Base-by-base conservation (phyloP, 2,113 vertebrate species). In the Zosterops borbonicus region DNA sequence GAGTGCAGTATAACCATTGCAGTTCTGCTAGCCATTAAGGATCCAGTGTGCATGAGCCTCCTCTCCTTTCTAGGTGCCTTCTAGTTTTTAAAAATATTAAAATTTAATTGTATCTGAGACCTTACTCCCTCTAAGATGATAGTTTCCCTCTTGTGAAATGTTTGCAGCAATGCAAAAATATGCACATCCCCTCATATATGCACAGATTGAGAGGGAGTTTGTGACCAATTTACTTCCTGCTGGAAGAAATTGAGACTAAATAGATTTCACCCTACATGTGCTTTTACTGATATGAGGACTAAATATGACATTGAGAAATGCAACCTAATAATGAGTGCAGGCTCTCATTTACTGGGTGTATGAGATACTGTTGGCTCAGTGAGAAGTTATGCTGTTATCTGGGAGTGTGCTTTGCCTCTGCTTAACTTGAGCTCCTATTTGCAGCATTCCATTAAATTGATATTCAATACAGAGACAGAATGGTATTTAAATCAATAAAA, bases 31-130 rank as follows among this genome's bases (percentile, higher is more conserved):
- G 39, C 53, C 9, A 5, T 80, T 53, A 44, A 37, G 53, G 23
- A 75, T 46, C 44, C 37, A 47, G 11, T 1, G 3, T 56, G 22
- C 17, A 49, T 0, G 0, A 63, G 23, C 39, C 41, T 37, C 8
- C 27, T 70, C 19, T 58, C 21, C 59, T 80, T 50, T 85, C 46
- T 80, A 25, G 23, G 8, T 85, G 31, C n/a, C 46, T 63, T 65
- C 69, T 37, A 31, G 14, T n/a, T 87, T 84, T 59, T n/a, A 69
- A 55, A 16, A 79, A 46, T 20, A 50, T 23, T 27, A 22, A 83
- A 62, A 24, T 14, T 68, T 29, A 69, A 16, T 29, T 3, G 0
- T 49, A 17, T 85, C 37, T 85, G 31, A 91, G 37, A 50, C 41
- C 67, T 87, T 83, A 47, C 25, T 42, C 14, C 18, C 76, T 27